Evolutionary conservation across 1,140 invertebrate genomes (phyloP), one percentile per base, ranked within the genome.

Genomic region (Saccostrea echinata): DNA sequence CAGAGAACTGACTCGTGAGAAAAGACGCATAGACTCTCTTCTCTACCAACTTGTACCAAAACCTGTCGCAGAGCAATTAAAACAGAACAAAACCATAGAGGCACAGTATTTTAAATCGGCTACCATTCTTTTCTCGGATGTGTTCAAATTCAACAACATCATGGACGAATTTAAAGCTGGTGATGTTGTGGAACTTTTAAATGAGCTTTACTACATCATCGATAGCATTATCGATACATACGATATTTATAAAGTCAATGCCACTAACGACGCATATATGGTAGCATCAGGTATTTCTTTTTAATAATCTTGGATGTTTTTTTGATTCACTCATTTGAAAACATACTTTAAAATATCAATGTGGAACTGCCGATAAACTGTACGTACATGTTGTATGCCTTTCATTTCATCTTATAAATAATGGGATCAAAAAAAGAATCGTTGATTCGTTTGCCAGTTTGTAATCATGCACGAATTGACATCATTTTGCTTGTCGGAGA

Each of bases 151-250:
- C 91, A 97, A 97, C 1, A 96, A 96, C 80, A 93, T 98, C 2
- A 97, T 97, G 1, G 97, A 97, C 0, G 96, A 98, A 93, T 98
- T 97, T 92, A 98, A 98, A 6, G 97, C 98, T 0, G 94, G 99
- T 27, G 97, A 99, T 96, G 97, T 98, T 9, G 93, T 95, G 9
- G 89, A 88, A 11, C 87, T 94, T 18, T 86, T 94, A 4, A 94
- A 94, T 88, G 90, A 90, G 12, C 88, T 94, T 27, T 94, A 94
- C 87, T 92, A 89, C 1, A 91, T 90, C 35, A 92, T 94, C 83
- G 94, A 94, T 82, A 86, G 90, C 3, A 88, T 92, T 13, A 90
- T 94, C 12, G 93, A 92, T n/a, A 88, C 90, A 12, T 93, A 93
- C 84, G 93, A 94, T 84, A 92, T 93, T 1, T 94, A 94, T 84